Percentiles rank a stretch among this genome's conserved stretches.
phyloP scores from a whole-genome alignment of 2,888 invertebrate species.

The Sarcophaga carnaria region DNA sequence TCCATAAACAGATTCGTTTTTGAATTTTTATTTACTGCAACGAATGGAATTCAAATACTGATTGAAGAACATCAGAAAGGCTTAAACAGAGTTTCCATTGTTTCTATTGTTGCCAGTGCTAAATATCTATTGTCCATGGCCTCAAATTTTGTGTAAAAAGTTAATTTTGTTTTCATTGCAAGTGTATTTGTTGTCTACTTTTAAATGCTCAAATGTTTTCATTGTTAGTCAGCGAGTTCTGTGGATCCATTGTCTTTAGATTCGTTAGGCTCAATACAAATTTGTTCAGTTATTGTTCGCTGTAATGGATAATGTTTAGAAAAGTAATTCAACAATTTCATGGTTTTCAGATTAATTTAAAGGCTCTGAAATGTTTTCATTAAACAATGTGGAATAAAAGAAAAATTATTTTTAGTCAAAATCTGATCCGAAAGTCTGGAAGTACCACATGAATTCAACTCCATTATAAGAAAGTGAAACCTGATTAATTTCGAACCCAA shows the following conservation, averaged over 20 bases:
- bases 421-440: not conserved
- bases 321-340: constrained; percentile 58
- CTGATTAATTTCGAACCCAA: too few species aligned
- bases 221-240: constrained; percentile 47
- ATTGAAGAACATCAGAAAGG: constrained; percentile 46
- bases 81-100: constrained; percentile 30
- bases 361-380: constrained; percentile 22
- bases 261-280: constrained; percentile 50
- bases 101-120: constrained; percentile 54
- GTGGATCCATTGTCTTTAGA: constrained; percentile 15
- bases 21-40: constrained; percentile 62
- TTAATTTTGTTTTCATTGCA: constrained; percentile 52
- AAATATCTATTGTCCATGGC: constrained; percentile 53
- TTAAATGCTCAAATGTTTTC: constrained; percentile 48
- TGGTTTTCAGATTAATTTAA: constrained; percentile 47
- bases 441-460: too few species aligned
- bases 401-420: not conserved
- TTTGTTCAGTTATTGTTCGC: not conserved
- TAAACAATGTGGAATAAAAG: not conserved
- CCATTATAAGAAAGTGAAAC: too few species aligned
- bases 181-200: constrained; percentile 2
- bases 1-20: not conserved
- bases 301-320: constrained; percentile 3
- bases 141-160: constrained; percentile 66
- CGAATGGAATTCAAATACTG: constrained; percentile 60